Evolutionary conservation across 2,888 invertebrate genomes (phyloP).

Genomic region (Nemurella pictetii): DNA sequence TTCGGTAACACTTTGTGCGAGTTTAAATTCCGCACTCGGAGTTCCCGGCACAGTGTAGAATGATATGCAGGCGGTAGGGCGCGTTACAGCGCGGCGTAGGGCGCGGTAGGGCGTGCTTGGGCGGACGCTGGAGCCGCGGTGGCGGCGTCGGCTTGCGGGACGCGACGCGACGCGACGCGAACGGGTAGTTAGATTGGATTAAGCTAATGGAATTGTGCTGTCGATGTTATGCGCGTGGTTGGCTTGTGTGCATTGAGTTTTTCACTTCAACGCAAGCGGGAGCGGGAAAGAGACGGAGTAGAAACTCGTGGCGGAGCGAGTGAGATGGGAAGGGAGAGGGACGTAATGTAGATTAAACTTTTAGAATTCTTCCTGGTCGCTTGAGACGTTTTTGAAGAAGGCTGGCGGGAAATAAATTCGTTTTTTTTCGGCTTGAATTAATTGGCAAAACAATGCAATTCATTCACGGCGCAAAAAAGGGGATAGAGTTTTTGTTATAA

Average conservation of each 20-base stretch:
- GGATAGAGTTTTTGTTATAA: not conserved
- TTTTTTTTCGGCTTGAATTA: not conserved
- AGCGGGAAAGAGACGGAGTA: not conserved
- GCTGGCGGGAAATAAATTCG: not conserved
- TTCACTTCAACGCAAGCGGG: not conserved
- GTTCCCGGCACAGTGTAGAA: slow-evolving; percentile 25
- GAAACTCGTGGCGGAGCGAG: not conserved
- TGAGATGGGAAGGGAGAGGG: not conserved
- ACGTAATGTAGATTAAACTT: not conserved
- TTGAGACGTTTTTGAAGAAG: not conserved
- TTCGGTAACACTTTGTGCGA: slow-evolving; percentile 23
- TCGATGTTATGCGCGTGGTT: slow-evolving; percentile 10
- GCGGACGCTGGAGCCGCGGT: not conserved
- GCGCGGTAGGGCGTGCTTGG: not conserved
- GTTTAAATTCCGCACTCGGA: slow-evolving; percentile 31
- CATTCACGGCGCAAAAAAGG: not conserved
- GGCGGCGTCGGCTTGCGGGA: not conserved
- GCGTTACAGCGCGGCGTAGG: slow-evolving; percentile 3
- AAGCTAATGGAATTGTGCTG: slow-evolving; percentile 37
- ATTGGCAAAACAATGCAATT: not conserved
- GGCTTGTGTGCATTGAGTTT: not conserved
- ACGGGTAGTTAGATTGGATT: slow-evolving; percentile 31
- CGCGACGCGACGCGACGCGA: not conserved
- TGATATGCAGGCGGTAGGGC: slow-evolving; percentile 6
- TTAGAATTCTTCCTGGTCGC: not conserved